Percentiles rank a stretch among this genome's conserved stretches.
Conservation (phyloP, 2,888 invertebrate species). For the Andrena chrysosceles region DNA sequence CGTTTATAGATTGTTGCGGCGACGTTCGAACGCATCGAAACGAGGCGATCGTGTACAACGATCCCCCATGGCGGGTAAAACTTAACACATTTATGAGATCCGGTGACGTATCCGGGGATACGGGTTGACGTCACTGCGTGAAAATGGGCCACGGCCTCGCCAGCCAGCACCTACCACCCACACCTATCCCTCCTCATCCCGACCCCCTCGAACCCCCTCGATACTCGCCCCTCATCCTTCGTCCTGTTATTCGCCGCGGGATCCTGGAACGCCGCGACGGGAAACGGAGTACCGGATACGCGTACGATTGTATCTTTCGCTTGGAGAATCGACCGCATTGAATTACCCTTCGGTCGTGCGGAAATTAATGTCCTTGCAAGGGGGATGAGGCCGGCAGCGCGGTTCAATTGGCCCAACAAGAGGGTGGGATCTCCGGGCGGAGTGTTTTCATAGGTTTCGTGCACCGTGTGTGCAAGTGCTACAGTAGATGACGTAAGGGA, state of each 20-base stretch:
- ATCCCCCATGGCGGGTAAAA: conserved; percentile 70
- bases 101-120: conserved; percentile 75
- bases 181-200: conserved; percentile 43
- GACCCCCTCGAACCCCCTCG: conserved; percentile 30
- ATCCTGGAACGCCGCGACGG: conserved; percentile 63
- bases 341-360: conserved; percentile 23
- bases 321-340: conserved; percentile 38
- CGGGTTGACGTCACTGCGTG: conserved; percentile 76
- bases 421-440: neutral
- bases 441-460: neutral
- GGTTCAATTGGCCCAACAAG: conserved; percentile 4
- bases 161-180: conserved; percentile 61
- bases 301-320: conserved; percentile 47
- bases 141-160: conserved; percentile 80
- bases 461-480: neutral
- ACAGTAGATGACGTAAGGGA: neutral
- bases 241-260: conserved; percentile 65
- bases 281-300: conserved; percentile 61
- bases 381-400: neutral
- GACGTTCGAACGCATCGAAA: conserved; percentile 40
- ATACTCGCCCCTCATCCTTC: conserved; percentile 66
- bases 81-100: conserved; percentile 73
- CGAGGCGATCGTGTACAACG: conserved; percentile 52
- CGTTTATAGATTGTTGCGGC: neutral
- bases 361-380: conserved; percentile 48